phyloP scores from a whole-genome alignment of 2,888 invertebrate genomes.

The Baronia brevicornis region DNA sequence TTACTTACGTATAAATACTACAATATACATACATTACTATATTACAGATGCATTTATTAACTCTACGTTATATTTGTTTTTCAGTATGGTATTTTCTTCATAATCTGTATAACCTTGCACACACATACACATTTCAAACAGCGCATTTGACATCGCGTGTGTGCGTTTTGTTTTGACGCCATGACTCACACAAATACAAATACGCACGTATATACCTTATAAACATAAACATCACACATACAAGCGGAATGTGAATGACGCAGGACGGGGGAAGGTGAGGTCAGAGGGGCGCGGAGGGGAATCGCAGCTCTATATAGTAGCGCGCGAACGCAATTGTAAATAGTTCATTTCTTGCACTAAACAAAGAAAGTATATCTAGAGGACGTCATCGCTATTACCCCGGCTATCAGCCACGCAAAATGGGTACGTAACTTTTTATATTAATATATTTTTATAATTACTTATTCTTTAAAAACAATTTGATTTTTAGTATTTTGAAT shows the following conservation, averaged over 20 bases:
- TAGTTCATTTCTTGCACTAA: constrained; percentile 61
- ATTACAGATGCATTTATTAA: no score
- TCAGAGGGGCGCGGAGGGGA: constrained; percentile 28
- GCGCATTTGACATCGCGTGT: constrained; percentile 7
- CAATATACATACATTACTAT: no score
- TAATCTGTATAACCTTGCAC: constrained; percentile 19
- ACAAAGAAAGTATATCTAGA: constrained; percentile 45
- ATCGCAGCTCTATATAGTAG: constrained; percentile 53
- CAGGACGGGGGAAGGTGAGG: constrained; percentile 25
- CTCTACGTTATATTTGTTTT: no score
- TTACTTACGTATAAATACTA: no score
- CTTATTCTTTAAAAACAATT: no score
- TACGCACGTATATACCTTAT: constrained; percentile 20
- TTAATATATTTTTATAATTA: constrained; percentile 7
- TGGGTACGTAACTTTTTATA: constrained; percentile 51
- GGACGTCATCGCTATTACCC: constrained; percentile 26
- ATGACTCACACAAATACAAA: constrained; percentile 18
- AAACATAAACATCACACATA: constrained; percentile 22
- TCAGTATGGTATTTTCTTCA: no score
- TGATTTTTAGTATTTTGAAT: no score
- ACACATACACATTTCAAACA: constrained; percentile 10
- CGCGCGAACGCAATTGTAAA: constrained; percentile 41
- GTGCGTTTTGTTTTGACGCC: constrained; percentile 26
- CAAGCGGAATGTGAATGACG: constrained; percentile 43
- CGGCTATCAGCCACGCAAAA: constrained; percentile 45